Evolutionary conservation across 2,888 invertebrate species (phyloP), one percentile per base, ranked within the genome.

Genomic region (Glyphotaelius pellucidus): DNA sequence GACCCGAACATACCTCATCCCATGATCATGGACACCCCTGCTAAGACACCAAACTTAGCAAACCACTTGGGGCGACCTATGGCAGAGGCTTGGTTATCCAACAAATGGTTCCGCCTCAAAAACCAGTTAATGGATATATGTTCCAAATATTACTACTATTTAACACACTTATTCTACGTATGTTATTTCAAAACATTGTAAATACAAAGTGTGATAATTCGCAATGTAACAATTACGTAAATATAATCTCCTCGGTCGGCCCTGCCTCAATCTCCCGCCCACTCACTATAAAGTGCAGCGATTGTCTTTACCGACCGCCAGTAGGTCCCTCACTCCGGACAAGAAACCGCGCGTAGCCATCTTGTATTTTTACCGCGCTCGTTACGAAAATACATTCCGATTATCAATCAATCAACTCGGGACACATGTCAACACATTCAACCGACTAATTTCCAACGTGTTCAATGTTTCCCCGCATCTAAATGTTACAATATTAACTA

Each of bases 231-330:
- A 83, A 86, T 30, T 86, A 35, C 42, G 3, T 14, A 3, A 84
- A 19, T 25, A 83, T 12, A 25, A 25, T 86, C 31, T 79, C 80
- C 79, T 31, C 81, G 42, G 14, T 90, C 90, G 90, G 80, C 90
- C 90, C 81, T 80, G 89, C 31, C 35, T 52, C 67, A 14, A 52
- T 35, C 80, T 90, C 81, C 84, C 90, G 84, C 84, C 90, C 42
- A 47, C 81, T 47, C 47, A 79, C 90, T 90, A 90, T 90, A 93
- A 92, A 93, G 91, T 93, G 93, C 93, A 93, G 93, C 81, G 93
- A 93, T 92, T 90, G 91, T 90, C 88, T 91, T 93, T 90, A 80
- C 88, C 90, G 84, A 85, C 85, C 67, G 91, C 86, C 91, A 91
- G 91, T 91, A 90, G 84, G 91, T 91, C 52, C 90, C 85, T 85